Percentiles rank a stretch among this genome's conserved stretches.
phyloP scores from a whole-genome alignment of 2,113 vertebrate species.

The Chionis minor region DNA sequence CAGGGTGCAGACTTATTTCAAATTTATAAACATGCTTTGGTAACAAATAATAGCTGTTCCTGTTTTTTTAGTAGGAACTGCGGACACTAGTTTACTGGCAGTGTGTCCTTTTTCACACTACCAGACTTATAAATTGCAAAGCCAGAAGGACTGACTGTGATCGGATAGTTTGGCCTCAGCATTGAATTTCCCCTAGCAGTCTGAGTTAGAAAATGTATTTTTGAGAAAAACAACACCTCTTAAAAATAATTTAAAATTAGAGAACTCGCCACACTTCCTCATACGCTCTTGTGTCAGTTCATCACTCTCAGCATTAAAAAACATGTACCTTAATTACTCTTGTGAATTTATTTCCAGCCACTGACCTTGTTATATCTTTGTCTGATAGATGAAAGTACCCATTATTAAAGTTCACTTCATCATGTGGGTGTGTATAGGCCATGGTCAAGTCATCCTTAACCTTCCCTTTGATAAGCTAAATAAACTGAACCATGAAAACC shows the following conservation, averaged over 20 bases:
- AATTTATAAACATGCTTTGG: conserved; percentile 10
- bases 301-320: conserved; percentile 37
- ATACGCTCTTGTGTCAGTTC: neutral
- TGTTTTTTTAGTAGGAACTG: neutral
- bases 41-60: conserved; percentile 28
- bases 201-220: neutral
- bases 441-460: conserved; percentile 56
- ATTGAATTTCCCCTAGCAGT: neutral
- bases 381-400: conserved; percentile 34
- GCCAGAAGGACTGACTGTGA: neutral
- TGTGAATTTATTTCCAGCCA: conserved; percentile 44
- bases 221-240: neutral
- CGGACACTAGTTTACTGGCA: neutral
- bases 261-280: neutral
- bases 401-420: conserved; percentile 55
- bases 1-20: conserved; percentile 1
- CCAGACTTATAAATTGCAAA: conserved; percentile 1
- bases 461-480: conserved; percentile 56
- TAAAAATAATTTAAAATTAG: neutral
- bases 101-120: neutral
- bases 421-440: conserved; percentile 13
- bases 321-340: conserved; percentile 29
- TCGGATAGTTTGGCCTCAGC: neutral
- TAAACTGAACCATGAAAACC: conserved; percentile 4
- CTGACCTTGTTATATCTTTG: conserved; percentile 57